Percentiles rank a stretch among this genome's conserved stretches.
These are phyloP conservation scores for Heliothis peltigera DNA, from an alignment of 2,888 invertebrate genomes.

Conservation along the genomic window DNA sequence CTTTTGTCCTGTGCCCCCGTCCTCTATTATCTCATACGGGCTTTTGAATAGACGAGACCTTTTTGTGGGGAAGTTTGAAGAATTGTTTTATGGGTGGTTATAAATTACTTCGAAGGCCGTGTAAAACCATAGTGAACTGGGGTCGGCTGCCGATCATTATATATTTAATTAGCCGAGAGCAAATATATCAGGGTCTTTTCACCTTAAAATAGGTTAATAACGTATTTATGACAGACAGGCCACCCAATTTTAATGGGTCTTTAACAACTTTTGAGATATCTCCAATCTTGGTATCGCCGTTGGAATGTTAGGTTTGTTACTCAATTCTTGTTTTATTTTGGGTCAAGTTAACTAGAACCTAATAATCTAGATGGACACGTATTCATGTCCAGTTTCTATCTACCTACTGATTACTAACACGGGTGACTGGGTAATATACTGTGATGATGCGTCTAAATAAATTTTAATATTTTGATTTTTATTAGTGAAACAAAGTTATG, in stretches of 20 bases:
- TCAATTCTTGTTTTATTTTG: constrained; percentile 20
- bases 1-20: constrained; percentile 85
- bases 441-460: background rate
- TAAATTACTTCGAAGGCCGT: constrained; percentile 80
- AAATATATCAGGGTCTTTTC: constrained; percentile 54
- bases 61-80: constrained; percentile 86
- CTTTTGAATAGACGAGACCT: constrained; percentile 81
- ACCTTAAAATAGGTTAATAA: constrained; percentile 59
- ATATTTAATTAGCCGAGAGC: constrained; percentile 72
- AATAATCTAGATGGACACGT: background rate
- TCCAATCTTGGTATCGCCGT: constrained; percentile 37
- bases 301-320: constrained; percentile 35
- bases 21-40: constrained; percentile 84
- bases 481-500: too few species aligned
- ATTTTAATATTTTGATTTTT: too few species aligned
- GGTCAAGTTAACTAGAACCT: background rate
- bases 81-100: constrained; percentile 87
- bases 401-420: background rate
- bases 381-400: background rate
- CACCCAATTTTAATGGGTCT: constrained; percentile 57
- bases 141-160: constrained; percentile 72
- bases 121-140: constrained; percentile 67
- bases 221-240: constrained; percentile 56
- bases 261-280: constrained; percentile 45
- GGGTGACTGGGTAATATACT: too few species aligned